Base-by-base conservation (phyloP, 2,113 vertebrate genomes). In the Aptenodytes forsteri region DNA sequence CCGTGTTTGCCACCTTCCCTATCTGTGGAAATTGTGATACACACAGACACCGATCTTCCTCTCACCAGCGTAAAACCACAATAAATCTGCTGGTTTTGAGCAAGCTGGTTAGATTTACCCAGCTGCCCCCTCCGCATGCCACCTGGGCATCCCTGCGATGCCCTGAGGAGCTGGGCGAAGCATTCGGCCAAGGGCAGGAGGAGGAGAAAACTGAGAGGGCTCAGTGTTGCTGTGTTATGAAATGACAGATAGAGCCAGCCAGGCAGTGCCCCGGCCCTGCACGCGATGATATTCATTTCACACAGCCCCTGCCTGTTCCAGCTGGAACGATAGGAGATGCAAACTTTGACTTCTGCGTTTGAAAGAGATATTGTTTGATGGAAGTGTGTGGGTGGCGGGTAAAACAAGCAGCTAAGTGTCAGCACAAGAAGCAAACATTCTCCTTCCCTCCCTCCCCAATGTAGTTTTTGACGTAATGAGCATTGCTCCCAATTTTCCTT, bases 301-400 rank as follows among this genome's bases (percentile, higher is more conserved):
- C 89, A 85, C 59, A 73, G 80, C 61, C 85, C 61, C 78, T 82
- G 92, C 76, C 91, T 91, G 85, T 94, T 97, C 97, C 97, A 98
- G 96, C 94, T 97, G 97, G 97, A 98, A 94, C 9, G 96, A 98
- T 93, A 96, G 95, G 94, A 96, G 98, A 93, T 96, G 94, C 97
- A 98, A 97, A 98, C 98, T 98, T 97, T 98, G 97, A 98, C 98
- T 98, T 98, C 90, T 93, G 83, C 38, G 0, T 90, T 95, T 98
- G 97, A 98, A 98, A 98, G 97, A 97, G 97, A 97, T 97, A 98
- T 98, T 98, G 98, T 98, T 93, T 96, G 93, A 96, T 97, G 95
- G 96, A 93, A 98, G 95, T 66, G 94, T 96, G 98, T 98, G 98
- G 98, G 98, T 96, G 94, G 98, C 3, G 93, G 96, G 96, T 95